Conservation (phyloP, 2,888 invertebrate species). For the Tholera decimalis region DNA sequence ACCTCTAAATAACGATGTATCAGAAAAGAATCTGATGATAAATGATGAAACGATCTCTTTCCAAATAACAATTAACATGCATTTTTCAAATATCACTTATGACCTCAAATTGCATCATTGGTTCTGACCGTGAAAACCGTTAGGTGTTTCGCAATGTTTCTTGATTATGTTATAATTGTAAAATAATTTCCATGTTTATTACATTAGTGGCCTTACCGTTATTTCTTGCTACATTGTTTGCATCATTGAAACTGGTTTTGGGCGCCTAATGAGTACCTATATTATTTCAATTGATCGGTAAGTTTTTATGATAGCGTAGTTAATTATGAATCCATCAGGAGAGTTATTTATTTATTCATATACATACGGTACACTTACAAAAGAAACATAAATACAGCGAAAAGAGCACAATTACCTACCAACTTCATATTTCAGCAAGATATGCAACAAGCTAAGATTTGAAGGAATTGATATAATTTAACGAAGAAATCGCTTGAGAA, state of each 20-base stretch:
- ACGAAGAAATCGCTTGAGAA: conserved; percentile 1
- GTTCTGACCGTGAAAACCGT: conserved; percentile 36
- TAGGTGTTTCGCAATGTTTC: conserved; percentile 17
- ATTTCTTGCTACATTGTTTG: conserved; percentile 15
- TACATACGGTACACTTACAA: too few relatives aligned
- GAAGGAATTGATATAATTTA: conserved; percentile 1
- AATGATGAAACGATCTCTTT: conserved; percentile 8
- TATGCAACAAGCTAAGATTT: not conserved
- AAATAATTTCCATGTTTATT: conserved; percentile 43
- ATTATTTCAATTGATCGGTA: not conserved
- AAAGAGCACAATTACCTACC: too few relatives aligned
- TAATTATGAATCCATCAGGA: not conserved
- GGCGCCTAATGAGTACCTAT: conserved; percentile 1
- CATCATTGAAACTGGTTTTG: conserved; percentile 21
- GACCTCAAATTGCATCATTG: conserved; percentile 45
- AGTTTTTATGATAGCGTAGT: not conserved
- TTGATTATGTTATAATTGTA: conserved; percentile 36
- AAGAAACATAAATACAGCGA: too few relatives aligned
- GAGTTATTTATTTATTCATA: too few relatives aligned
- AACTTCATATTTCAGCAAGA: too few relatives aligned
- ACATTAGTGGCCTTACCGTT: conserved; percentile 33
- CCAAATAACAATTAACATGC: conserved; percentile 9
- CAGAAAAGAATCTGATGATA: conserved; percentile 5
- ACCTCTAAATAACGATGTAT: not conserved
- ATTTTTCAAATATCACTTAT: conserved; percentile 16